Evolutionary conservation across 2,888 invertebrate genomes (phyloP).

Genomic region (Eretmocerus hayati): DNA sequence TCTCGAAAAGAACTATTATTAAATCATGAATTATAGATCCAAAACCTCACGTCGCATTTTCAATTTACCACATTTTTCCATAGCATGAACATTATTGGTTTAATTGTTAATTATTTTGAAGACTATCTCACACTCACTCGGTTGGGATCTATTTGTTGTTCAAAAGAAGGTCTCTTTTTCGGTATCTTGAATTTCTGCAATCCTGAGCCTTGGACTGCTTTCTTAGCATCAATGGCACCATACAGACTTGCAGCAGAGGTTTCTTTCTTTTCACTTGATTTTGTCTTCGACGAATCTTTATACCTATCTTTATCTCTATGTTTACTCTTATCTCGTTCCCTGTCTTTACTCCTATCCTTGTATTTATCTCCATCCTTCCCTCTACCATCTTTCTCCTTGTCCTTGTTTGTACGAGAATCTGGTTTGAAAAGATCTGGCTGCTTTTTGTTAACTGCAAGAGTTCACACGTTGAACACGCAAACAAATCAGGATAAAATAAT

Average conservation of each 20-base stretch:
- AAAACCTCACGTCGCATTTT: no score
- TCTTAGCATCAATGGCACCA: conserved; percentile 42
- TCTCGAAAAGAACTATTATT: no score
- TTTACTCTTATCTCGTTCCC: conserved; percentile 3
- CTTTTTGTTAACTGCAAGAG: conserved; percentile 7
- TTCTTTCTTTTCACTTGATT: conserved; percentile 37
- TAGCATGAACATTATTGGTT: no score
- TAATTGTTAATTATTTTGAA: no score
- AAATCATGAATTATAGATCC: no score
- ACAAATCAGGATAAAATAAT: neutral
- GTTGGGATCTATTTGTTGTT: conserved; percentile 27
- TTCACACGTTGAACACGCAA: neutral
- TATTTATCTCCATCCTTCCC: neutral
- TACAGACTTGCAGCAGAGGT: conserved; percentile 51
- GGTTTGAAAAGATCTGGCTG: conserved; percentile 4
- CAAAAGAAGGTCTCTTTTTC: conserved; percentile 44
- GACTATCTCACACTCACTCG: conserved; percentile 17
- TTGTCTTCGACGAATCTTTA: conserved; percentile 11
- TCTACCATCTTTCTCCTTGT: neutral
- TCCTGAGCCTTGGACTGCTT: conserved; percentile 48
- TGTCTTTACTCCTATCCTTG: neutral
- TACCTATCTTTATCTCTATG: neutral
- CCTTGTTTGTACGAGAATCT: neutral
- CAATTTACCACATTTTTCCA: no score
- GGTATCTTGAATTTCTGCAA: conserved; percentile 53